phyloP scores from a whole-genome alignment of 1,140 invertebrate genomes.

The Drosophila nasuta region DNA sequence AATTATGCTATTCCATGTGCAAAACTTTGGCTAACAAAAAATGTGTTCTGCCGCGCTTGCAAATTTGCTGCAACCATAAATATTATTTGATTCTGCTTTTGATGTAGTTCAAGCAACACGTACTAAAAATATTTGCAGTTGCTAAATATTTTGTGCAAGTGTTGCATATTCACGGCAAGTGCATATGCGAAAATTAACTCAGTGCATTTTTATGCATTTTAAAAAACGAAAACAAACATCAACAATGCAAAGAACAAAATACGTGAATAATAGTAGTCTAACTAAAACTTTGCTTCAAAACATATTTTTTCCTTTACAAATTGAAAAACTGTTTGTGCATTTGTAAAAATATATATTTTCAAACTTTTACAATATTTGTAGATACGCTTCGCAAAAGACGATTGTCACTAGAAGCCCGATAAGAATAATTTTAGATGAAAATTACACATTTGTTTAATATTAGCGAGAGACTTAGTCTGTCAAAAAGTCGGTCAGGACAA shows the following conservation, averaged over 20 bases:
- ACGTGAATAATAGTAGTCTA: no score
- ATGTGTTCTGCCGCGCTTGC: slow-evolving; percentile 52
- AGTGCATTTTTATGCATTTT: background rate
- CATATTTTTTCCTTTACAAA: no score
- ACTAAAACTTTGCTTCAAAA: no score
- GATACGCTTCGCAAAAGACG: no score
- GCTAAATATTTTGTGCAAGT: slow-evolving; percentile 60
- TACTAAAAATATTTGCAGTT: slow-evolving; percentile 38
- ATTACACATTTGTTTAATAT: no score
- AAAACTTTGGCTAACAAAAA: slow-evolving; percentile 36
- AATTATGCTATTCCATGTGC: slow-evolving; percentile 74
- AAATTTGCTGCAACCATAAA: slow-evolving; percentile 55
- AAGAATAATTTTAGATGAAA: no score
- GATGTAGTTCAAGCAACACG: slow-evolving; percentile 28
- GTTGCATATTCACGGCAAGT: slow-evolving; percentile 41
- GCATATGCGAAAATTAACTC: background rate
- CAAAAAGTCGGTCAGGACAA: no score
- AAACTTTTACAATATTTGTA: no score
- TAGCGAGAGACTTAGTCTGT: no score
- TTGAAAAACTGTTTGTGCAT: no score
- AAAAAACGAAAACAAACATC: background rate
- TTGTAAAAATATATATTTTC: no score
- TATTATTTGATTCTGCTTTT: slow-evolving; percentile 68
- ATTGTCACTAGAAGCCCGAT: no score
- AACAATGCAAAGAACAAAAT: background rate